These are phyloP conservation scores for Nysson spinosus DNA, from an alignment of 2,888 invertebrate genomes.

Conservation along the genomic window DNA sequence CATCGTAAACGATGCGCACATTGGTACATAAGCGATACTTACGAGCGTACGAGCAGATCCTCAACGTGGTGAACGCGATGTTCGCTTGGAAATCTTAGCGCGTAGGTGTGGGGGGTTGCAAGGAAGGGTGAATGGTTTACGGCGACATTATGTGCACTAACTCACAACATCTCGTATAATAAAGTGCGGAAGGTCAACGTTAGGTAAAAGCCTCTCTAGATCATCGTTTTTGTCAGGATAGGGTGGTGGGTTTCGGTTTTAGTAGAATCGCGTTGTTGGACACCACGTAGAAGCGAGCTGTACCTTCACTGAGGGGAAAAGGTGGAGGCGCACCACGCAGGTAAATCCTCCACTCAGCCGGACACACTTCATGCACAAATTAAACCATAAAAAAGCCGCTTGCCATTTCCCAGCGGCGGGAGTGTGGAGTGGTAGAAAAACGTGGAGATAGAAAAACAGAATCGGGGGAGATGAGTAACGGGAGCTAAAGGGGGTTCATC, in stretches of 20 bases:
- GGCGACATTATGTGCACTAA: conserved; percentile 74
- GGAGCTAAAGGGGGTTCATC: conserved; percentile 44
- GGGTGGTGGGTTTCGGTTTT: neutral
- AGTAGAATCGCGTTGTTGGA: conserved; percentile 11
- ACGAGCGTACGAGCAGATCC: conserved; percentile 45
- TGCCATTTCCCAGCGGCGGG: conserved; percentile 8
- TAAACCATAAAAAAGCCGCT: conserved; percentile 64
- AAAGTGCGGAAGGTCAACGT: conserved; percentile 71
- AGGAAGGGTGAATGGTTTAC: conserved; percentile 71
- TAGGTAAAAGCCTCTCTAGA: conserved; percentile 46
- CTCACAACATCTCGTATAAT: conserved; percentile 68
- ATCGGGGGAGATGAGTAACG: conserved; percentile 46
- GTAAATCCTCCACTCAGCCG: conserved; percentile 62
- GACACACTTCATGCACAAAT: conserved; percentile 66
- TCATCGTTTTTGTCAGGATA: conserved; percentile 10
- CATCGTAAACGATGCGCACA: conserved; percentile 15
- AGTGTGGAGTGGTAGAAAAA: conserved; percentile 37
- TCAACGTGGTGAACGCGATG: conserved; percentile 23
- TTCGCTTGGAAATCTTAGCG: conserved; percentile 26
- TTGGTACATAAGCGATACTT: conserved; percentile 45
- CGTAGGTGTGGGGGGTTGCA: conserved; percentile 63
- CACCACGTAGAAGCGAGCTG: conserved; percentile 22
- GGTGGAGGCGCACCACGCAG: conserved; percentile 35
- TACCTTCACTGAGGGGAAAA: conserved; percentile 19
- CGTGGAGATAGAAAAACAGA: conserved; percentile 33